phyloP scores from a whole-genome alignment of 2,113 vertebrate species.

The Ptilonorhynchus violaceus region DNA sequence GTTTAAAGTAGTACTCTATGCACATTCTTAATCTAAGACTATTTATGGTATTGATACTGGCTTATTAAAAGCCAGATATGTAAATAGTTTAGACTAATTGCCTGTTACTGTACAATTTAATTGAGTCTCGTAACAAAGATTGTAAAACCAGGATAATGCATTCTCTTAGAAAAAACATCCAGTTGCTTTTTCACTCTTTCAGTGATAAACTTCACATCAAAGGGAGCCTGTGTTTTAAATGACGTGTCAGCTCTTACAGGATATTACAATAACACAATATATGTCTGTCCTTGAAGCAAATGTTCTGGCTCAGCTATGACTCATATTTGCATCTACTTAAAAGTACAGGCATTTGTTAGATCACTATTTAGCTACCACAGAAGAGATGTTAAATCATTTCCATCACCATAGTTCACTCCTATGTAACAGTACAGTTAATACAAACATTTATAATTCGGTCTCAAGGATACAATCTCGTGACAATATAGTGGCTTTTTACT shows the following conservation, averaged over 20 bases:
- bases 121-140: not conserved
- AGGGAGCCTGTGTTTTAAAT: not conserved
- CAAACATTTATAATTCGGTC: not conserved
- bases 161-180: not conserved
- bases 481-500: not conserved
- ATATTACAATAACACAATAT: not conserved
- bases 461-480: not conserved
- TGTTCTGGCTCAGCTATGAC: constrained; percentile 15
- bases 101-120: not conserved
- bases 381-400: not conserved
- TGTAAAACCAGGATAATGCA: not conserved
- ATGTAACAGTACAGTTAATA: not conserved
- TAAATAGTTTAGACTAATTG: constrained; percentile 26
- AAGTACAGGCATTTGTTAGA: not conserved
- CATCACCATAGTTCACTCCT: not conserved
- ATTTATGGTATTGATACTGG: not conserved
- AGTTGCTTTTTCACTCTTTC: not conserved
- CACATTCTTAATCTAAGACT: not conserved
- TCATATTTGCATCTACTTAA: constrained; percentile 7
- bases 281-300: constrained; percentile 39
- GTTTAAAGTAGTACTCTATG: not conserved
- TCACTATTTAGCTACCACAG: not conserved
- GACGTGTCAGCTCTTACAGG: not conserved
- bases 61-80: not conserved
- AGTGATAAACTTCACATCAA: not conserved